Percentiles rank a stretch among this genome's conserved stretches.
Conservation (phyloP, 2,113 vertebrate species). For the Rutilus rutilus region DNA sequence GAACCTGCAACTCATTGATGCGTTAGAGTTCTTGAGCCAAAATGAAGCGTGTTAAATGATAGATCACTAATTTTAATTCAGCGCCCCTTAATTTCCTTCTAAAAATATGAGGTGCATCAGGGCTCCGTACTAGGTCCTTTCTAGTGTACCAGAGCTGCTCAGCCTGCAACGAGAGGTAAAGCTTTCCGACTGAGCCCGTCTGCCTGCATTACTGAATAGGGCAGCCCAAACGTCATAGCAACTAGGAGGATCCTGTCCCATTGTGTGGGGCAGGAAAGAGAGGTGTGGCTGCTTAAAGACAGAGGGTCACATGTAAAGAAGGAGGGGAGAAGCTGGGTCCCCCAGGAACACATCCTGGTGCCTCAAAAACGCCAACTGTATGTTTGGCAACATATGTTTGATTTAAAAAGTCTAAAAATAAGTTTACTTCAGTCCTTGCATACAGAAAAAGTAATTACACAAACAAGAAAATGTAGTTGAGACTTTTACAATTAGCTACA, state of each 20-base stretch:
- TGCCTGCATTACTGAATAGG: constrained; percentile 70
- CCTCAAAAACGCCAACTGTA: constrained; percentile 49
- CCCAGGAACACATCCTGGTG: constrained; percentile 56
- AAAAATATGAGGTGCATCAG: not conserved
- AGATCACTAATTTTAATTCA: not conserved
- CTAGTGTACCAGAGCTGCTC: constrained; percentile 50
- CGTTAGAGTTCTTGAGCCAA: constrained; percentile 5
- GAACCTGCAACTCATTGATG: constrained; percentile 21
- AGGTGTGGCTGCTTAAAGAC: constrained; percentile 58
- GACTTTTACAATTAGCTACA: not conserved
- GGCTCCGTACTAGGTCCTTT: constrained; percentile 37
- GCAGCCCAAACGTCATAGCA: constrained; percentile 74
- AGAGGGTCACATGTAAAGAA: constrained; percentile 61
- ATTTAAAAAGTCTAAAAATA: constrained; percentile 11
- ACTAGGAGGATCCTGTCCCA: constrained; percentile 73
- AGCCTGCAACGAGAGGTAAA: constrained; percentile 52
- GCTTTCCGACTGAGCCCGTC: constrained; percentile 52
- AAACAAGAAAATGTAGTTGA: not conserved
- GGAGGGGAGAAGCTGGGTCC: constrained; percentile 59
- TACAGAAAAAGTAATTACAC: not conserved
- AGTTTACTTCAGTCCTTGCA: not conserved
- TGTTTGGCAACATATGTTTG: constrained; percentile 20
- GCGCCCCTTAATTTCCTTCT: not conserved
- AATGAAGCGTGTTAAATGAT: not conserved
- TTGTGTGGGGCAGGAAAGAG: constrained; percentile 72